Evolutionary conservation across 2,113 vertebrate genomes (phyloP), one percentile per base, ranked within the genome.

Genomic region (Gymnogyps californianus): DNA sequence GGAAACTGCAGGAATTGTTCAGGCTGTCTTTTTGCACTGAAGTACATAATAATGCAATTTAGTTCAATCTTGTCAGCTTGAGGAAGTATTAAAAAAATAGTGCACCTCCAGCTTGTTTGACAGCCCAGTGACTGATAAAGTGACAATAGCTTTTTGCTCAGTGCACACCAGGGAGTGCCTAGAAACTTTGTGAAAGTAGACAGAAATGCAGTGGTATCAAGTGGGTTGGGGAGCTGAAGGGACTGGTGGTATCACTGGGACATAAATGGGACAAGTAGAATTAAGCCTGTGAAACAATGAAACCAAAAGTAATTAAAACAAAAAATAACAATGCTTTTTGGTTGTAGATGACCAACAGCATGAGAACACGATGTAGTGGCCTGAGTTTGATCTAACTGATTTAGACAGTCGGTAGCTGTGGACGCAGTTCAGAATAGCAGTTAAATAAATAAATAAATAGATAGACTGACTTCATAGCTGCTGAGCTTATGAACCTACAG

Each of bases 101-200:
- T 25, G 61, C 49, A 61, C 61, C 31, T 64, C 6, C n/a, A 86
- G 34, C 62, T 89, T 49, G 7, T 81, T 78, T 95, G 86, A 70
- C 67, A 90, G 87, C 46, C 79, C 59, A 21, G 54, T 54, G 81
- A 71, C 65, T 77, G 95, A 91, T 66, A 72, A 83, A 87, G 52
- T 94, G 85, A 64, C 87, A 90, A 76, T 58, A 64, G n/a, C 18
- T 58, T 91, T 96, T 89, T 95, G 40, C 72, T 91, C 79, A 59
- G 0, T 64, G 62, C 34, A 52, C 25, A 51, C 38, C 10, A 31
- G 32, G 36, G 29, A 81, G 26, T 40, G 26, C 36, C 59, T 79
- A 77, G 28, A 83, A 96, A 95, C 54, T 71, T 77, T 78, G 75
- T 75, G 72, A 79, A 95, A 96, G 67, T 7, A 61, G 29, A 31